Conservation (phyloP, 2,113 vertebrate genomes). For the Microtus richardsoni region DNA sequence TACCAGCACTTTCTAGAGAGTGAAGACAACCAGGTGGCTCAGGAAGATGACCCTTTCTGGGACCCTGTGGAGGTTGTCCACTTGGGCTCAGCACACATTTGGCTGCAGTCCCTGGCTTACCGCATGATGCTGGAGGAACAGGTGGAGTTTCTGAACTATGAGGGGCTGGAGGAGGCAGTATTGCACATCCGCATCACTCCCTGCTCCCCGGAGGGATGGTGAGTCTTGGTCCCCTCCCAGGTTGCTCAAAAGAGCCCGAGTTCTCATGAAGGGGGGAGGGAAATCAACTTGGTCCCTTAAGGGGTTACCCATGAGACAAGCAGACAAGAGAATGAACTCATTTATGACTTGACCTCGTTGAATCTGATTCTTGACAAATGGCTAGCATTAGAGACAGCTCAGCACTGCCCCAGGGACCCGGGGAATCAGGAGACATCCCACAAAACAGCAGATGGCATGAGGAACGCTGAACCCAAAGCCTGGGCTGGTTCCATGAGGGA, state of each 20-base stretch:
- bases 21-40: slow-evolving; percentile 63
- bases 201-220: slow-evolving; percentile 90
- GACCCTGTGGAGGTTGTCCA: slow-evolving; percentile 91
- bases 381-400: neutral
- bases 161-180: slow-evolving; percentile 91
- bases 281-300: neutral
- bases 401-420: neutral
- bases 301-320: neutral
- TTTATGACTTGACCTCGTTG: neutral
- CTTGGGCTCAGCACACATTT: slow-evolving; percentile 92
- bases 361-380: neutral
- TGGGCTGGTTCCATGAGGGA: too few species aligned
- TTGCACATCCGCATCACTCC: slow-evolving; percentile 88
- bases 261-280: neutral
- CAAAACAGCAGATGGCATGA: neutral
- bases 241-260: neutral
- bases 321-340: too few species aligned
- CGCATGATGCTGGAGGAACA: slow-evolving; percentile 91
- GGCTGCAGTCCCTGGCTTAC: slow-evolving; percentile 94
- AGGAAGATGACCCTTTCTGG: slow-evolving; percentile 92
- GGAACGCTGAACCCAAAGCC: neutral
- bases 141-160: slow-evolving; percentile 91
- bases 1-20: slow-evolving; percentile 89
- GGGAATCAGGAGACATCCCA: neutral
- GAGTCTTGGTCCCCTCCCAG: neutral